phyloP scores from a whole-genome alignment of 2,888 invertebrate species.

The Amiota mariae region DNA sequence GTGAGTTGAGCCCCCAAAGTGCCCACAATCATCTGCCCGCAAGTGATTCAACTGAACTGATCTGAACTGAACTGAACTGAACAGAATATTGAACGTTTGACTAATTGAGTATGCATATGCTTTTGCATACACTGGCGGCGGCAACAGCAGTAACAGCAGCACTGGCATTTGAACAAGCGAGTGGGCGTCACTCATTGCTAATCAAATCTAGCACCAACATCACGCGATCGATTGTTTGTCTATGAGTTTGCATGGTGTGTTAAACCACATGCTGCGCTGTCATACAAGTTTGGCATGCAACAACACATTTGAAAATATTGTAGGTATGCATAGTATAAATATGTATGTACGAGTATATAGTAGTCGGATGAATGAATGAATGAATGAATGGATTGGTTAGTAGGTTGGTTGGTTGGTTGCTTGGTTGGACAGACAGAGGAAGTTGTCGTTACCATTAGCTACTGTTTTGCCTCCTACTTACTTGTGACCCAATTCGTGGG shows the following conservation, averaged over 20 bases:
- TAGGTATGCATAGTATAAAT: no score
- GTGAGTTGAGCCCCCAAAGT: no score
- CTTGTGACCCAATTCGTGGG: slow-evolving; percentile 95
- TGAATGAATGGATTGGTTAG: neutral
- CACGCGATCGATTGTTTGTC: no score
- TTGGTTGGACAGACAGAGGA: neutral
- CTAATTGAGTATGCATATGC: slow-evolving; percentile 61
- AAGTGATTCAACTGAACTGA: neutral
- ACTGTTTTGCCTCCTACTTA: slow-evolving; percentile 75
- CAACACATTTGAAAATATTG: no score
- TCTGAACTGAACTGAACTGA: neutral
- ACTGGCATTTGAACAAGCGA: neutral
- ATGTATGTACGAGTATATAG: no score
- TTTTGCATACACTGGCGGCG: slow-evolving; percentile 3
- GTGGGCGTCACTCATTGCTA: slow-evolving; percentile 3
- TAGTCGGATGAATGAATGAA: no score
- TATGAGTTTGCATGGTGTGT: no score
- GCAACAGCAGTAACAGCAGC: neutral
- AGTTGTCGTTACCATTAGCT: slow-evolving; percentile 17
- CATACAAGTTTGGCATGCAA: no score
- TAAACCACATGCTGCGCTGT: no score
- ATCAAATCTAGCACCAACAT: no score
- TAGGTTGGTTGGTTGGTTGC: slow-evolving; percentile 3
- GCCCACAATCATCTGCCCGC: neutral
- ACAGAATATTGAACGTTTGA: slow-evolving; percentile 39